A percentile compares a stretch with the other conserved stretches of the same genome.
These are phyloP conservation scores for Congeria kusceri DNA, from an alignment of 2,888 invertebrate species.

Conservation along the genomic window DNA sequence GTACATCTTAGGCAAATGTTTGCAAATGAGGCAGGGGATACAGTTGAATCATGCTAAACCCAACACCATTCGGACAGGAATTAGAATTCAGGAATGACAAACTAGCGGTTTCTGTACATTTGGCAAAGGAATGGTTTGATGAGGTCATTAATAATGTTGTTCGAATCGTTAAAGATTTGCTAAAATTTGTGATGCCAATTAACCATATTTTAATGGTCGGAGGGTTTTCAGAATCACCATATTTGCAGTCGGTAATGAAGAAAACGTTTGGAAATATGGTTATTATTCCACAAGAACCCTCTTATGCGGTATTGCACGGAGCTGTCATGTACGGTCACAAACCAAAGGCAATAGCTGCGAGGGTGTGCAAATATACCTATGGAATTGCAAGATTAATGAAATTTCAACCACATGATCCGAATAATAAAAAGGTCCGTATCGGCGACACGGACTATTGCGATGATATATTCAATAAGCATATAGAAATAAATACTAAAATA, in stretches of 20 bases:
- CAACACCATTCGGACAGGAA: not conserved
- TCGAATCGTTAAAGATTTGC: not conserved
- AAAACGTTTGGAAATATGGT: slow-evolving; percentile 19
- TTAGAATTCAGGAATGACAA: slow-evolving; percentile 29
- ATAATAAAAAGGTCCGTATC: slow-evolving; percentile 19
- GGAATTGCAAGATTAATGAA: slow-evolving; percentile 52
- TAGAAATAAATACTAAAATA: slow-evolving; percentile 39
- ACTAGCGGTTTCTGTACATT: slow-evolving; percentile 5
- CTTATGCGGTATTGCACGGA: slow-evolving; percentile 50
- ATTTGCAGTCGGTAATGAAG: slow-evolving; percentile 22
- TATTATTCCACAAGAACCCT: slow-evolving; percentile 43
- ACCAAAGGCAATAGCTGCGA: slow-evolving; percentile 37
- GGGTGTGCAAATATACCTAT: slow-evolving; percentile 56
- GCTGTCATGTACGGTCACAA: slow-evolving; percentile 56
- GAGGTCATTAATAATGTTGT: slow-evolving; percentile 8
- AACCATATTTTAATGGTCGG: slow-evolving; percentile 40
- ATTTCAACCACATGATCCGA: slow-evolving; percentile 38
- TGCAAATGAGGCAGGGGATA: not conserved
- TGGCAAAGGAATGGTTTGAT: slow-evolving; percentile 35
- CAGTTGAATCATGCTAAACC: slow-evolving; percentile 3
- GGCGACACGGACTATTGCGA: slow-evolving; percentile 32
- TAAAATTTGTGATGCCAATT: not conserved
- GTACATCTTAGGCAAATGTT: slow-evolving; percentile 21
- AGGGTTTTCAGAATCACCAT: slow-evolving; percentile 40
- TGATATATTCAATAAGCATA: slow-evolving; percentile 54